phyloP scores from a whole-genome alignment of 2,888 invertebrate genomes.

The Dryococelus australis region DNA sequence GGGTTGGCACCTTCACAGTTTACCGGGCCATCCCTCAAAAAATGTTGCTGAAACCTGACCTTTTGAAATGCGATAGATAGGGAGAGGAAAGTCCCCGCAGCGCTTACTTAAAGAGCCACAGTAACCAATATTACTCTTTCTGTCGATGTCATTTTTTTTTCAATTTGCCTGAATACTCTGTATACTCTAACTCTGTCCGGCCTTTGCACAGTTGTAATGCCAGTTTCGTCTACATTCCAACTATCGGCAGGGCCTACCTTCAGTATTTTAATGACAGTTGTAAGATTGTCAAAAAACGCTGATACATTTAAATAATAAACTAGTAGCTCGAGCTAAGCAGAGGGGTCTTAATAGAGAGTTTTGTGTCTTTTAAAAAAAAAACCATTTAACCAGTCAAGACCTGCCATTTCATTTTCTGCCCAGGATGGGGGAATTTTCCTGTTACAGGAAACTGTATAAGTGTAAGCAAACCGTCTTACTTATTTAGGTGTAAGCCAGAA shows the following conservation, averaged over 20 bases:
- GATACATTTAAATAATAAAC: constrained; percentile 56
- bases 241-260: constrained; percentile 27
- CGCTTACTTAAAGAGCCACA: constrained; percentile 40
- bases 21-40: not conserved
- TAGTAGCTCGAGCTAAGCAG: constrained; percentile 49
- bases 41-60: not conserved
- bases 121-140: constrained; percentile 48
- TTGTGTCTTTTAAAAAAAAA: constrained; percentile 51
- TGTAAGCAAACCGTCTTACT: too few relatives aligned
- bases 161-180: constrained; percentile 19
- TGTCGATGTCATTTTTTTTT: constrained; percentile 36
- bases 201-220: constrained; percentile 30
- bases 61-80: not conserved
- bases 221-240: constrained; percentile 36
- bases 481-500: not conserved
- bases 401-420: constrained; percentile 48
- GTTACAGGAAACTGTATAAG: too few relatives aligned
- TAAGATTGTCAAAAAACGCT: constrained; percentile 58
- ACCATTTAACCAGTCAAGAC: constrained; percentile 51
- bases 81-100: too few relatives aligned
- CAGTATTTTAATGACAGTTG: constrained; percentile 23
- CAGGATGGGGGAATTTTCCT: too few relatives aligned
- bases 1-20: not conserved
- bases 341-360: constrained; percentile 51
- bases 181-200: constrained; percentile 17